Conservation (phyloP, 35 echinoderm and acorn worm species). For the Amphiura filiformis region DNA sequence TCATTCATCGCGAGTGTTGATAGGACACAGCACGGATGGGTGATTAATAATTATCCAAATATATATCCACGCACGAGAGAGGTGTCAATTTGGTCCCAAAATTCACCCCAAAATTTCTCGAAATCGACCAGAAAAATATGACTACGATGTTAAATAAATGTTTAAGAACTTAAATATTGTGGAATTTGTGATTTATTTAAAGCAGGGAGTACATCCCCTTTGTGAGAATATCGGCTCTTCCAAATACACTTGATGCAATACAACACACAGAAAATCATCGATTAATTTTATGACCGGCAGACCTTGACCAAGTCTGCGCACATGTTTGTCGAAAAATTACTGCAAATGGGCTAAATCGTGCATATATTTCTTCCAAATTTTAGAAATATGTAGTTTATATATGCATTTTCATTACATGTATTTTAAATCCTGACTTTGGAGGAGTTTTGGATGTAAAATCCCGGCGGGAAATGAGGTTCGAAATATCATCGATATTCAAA, state of each 20-base stretch:
- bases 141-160: background rate
- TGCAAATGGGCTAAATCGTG: background rate
- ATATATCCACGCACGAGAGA: background rate
- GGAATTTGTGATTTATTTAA: background rate
- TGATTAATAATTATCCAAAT: constrained; percentile 6
- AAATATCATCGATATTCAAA: constrained; percentile 51
- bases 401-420: background rate
- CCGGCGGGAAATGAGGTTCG: constrained; percentile 6
- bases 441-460: background rate
- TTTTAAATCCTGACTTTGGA: background rate
- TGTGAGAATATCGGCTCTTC: background rate
- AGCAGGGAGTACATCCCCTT: background rate
- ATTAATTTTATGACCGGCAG: constrained; percentile 69
- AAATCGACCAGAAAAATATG: background rate
- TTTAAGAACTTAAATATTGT: background rate
- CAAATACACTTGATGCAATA: background rate
- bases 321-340: constrained; percentile 32
- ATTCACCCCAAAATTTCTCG: background rate
- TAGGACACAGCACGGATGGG: background rate
- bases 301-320: constrained; percentile 47
- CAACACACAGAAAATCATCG: constrained; percentile 24
- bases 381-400: background rate
- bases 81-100: background rate
- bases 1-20: background rate
- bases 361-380: background rate